Conservation (phyloP, 2,888 invertebrate genomes). For the Amphipoea lucens region DNA sequence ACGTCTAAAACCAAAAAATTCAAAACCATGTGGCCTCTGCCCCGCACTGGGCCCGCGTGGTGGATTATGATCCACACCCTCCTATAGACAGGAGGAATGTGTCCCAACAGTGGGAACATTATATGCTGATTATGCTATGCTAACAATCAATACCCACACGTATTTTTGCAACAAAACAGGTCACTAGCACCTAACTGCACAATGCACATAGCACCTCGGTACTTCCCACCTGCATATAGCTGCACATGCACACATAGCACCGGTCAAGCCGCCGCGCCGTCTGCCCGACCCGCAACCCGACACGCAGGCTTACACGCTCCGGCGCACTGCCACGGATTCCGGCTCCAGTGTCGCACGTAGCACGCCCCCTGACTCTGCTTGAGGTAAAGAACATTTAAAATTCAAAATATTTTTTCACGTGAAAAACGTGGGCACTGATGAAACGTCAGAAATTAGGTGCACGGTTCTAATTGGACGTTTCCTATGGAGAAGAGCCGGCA, state of each 20-base stretch:
- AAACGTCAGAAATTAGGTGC: not conserved
- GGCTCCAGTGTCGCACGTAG: slow-evolving; percentile 64
- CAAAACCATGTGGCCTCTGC: not conserved
- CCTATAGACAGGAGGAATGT: not conserved
- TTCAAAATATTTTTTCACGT: not conserved
- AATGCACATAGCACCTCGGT: not conserved
- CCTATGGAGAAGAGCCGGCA: not conserved
- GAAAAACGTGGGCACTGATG: not conserved
- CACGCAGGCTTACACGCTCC: slow-evolving; percentile 71
- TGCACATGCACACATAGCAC: slow-evolving; percentile 18
- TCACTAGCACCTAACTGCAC: not conserved
- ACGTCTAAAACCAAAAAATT: not conserved
- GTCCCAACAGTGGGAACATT: not conserved
- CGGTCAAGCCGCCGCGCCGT: slow-evolving; percentile 66
- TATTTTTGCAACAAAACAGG: not conserved
- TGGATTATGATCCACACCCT: not conserved
- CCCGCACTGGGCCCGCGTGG: not conserved
- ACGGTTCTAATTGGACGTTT: not conserved
- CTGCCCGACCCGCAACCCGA: slow-evolving; percentile 66
- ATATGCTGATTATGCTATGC: not conserved
- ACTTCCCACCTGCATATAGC: not conserved
- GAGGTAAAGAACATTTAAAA: not conserved
- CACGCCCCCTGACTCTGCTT: slow-evolving; percentile 8
- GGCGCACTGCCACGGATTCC: slow-evolving; percentile 73
- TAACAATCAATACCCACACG: not conserved